Evolutionary conservation across 2,888 invertebrate species (phyloP).

Genomic region (Ornithoptera alexandrae): DNA sequence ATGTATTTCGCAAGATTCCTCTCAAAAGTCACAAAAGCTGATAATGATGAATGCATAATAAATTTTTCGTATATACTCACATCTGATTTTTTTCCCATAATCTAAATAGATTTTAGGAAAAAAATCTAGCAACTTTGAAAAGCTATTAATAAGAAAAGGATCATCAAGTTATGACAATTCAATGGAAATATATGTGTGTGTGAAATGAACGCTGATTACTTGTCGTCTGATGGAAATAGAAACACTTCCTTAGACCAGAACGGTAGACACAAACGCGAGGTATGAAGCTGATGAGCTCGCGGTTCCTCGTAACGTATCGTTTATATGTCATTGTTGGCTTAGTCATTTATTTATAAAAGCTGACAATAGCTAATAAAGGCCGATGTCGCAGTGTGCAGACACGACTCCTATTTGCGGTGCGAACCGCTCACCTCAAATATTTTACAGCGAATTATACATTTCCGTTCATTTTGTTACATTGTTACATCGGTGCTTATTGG

Average conservation of each 20-base stretch:
- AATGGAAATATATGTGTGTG: no score
- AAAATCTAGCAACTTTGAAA: no score
- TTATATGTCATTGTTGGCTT: conserved; percentile 13
- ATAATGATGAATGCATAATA: no score
- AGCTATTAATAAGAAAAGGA: no score
- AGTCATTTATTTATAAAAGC: conserved; percentile 10
- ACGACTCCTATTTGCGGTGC: conserved; percentile 14
- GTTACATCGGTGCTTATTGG: neutral
- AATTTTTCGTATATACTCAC: no score
- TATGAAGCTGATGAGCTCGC: neutral
- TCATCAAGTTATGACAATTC: no score
- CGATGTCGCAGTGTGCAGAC: neutral
- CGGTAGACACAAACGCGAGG: conserved; percentile 1
- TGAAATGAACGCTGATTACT: no score
- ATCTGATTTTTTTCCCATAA: no score
- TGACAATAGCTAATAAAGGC: conserved; percentile 22
- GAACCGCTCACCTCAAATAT: neutral
- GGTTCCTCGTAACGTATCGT: neutral
- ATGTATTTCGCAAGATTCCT: no score
- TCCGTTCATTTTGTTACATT: neutral
- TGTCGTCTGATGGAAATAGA: neutral
- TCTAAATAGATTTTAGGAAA: no score
- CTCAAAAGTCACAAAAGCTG: no score
- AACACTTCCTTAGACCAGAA: neutral
- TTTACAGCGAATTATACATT: neutral